phyloP scores from a whole-genome alignment of 2,113 vertebrate genomes.

The Aptenodytes forsteri region DNA sequence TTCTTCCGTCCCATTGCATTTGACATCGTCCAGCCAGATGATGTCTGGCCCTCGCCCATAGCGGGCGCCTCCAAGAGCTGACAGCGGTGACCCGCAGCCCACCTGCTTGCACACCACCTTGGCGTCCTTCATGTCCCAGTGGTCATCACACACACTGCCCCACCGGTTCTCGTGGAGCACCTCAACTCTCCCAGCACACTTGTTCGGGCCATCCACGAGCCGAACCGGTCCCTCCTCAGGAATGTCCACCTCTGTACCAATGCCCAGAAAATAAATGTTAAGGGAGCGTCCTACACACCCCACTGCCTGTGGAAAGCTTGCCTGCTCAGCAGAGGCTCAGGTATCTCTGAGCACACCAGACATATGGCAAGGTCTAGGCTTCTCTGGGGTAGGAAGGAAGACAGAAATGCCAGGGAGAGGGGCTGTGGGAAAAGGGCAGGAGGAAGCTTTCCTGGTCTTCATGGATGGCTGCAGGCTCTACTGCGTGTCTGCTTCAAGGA shows the following conservation, averaged over 20 bases:
- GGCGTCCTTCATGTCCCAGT: constrained; percentile 13
- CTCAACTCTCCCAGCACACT: neutral
- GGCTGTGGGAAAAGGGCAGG: neutral
- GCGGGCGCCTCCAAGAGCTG: neutral
- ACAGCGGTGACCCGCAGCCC: neutral
- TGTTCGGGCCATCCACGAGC: neutral
- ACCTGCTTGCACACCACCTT: neutral
- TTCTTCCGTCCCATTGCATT: neutral
- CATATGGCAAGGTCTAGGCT: neutral
- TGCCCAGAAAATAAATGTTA: neutral
- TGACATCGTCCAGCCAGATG: neutral
- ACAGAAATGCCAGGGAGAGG: neutral
- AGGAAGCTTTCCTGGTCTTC: neutral
- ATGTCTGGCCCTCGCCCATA: neutral
- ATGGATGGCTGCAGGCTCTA: neutral
- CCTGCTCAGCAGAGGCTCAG: neutral
- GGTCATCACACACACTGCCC: neutral
- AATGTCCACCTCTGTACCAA: neutral
- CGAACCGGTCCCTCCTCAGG: neutral
- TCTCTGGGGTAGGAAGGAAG: neutral
- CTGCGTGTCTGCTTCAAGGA: neutral
- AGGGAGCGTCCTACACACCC: neutral
- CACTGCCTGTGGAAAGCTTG: neutral
- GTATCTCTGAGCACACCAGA: neutral
- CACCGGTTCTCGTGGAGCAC: neutral